These are phyloP conservation scores for Microdon myrmicae DNA, from an alignment of 2,888 invertebrate species.

Conservation along the genomic window DNA sequence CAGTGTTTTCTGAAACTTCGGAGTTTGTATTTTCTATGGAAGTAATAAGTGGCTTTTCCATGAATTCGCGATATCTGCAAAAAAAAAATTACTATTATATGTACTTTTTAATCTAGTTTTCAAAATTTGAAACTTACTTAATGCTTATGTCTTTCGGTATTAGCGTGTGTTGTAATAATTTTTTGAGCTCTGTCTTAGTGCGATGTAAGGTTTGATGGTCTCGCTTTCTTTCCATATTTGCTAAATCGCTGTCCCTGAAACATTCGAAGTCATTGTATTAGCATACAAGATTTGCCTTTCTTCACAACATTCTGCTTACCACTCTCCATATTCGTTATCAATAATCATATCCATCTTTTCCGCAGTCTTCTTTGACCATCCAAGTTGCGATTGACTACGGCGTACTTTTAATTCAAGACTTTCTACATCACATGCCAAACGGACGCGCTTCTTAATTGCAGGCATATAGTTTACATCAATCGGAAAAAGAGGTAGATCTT, in stretches of 20 bases:
- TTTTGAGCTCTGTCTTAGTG: conserved; percentile 56
- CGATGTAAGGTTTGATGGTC: too few relatives aligned
- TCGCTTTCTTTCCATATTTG: conserved; percentile 61
- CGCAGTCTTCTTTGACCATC: conserved; percentile 88
- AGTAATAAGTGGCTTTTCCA: conserved; percentile 58
- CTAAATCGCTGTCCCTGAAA: too few relatives aligned
- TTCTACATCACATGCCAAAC: conserved; percentile 83
- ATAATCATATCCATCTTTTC: conserved; percentile 92
- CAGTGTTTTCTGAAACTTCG: conserved; percentile 59
- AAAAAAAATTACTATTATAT: background rate
- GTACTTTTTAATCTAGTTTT: conserved; percentile 54
- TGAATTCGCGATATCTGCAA: conserved; percentile 65
- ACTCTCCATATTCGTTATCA: conserved; percentile 74
- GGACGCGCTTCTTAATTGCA: conserved; percentile 77
- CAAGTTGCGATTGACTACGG: conserved; percentile 75
- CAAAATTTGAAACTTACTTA: conserved; percentile 62
- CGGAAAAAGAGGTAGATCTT: conserved; percentile 87
- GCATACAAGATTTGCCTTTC: background rate
- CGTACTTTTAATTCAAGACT: conserved; percentile 75
- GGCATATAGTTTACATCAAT: conserved; percentile 73
- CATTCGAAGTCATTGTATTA: background rate
- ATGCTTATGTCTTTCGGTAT: conserved; percentile 78
- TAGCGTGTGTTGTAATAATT: conserved; percentile 68
- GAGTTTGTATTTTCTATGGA: conserved; percentile 55
- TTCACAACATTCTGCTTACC: conserved; percentile 54